These are phyloP conservation scores for Bhutanitis thaidina DNA, from an alignment of 2,888 invertebrate genomes.

Conservation along the genomic window DNA sequence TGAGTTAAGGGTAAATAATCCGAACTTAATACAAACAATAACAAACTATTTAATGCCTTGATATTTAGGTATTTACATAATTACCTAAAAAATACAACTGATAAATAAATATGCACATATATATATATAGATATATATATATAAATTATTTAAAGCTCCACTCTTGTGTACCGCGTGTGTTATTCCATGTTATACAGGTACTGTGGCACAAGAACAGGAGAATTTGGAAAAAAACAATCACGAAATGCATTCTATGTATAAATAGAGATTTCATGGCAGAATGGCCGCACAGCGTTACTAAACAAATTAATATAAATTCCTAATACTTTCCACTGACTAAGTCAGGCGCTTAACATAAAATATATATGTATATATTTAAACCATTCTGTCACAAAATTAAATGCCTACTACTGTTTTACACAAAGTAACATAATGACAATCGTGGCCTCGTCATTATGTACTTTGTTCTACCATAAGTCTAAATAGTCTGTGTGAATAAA, in stretches of 20 bases:
- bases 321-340: slow-evolving; percentile 39
- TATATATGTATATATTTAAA: slow-evolving; percentile 28
- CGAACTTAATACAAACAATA: slow-evolving; percentile 47
- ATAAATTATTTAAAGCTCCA: slow-evolving; percentile 49
- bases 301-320: slow-evolving; percentile 28
- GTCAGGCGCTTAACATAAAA: slow-evolving; percentile 33
- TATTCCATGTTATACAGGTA: slow-evolving; percentile 48
- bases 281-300: slow-evolving; percentile 40
- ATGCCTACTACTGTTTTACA: slow-evolving; percentile 48
- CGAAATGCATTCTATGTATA: slow-evolving; percentile 43
- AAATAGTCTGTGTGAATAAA: slow-evolving; percentile 20
- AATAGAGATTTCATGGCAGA: slow-evolving; percentile 48
- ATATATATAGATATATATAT: slow-evolving; percentile 38
- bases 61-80: slow-evolving; percentile 62
- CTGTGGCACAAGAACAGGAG: slow-evolving; percentile 54
- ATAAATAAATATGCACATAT: no score
- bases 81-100: slow-evolving; percentile 50
- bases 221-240: slow-evolving; percentile 44
- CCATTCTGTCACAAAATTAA: slow-evolving; percentile 65
- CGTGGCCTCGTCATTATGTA: slow-evolving; percentile 15
- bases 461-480: slow-evolving; percentile 8
- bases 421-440: slow-evolving; percentile 17
- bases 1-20: slow-evolving; percentile 38
- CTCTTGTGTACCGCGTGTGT: slow-evolving; percentile 58
- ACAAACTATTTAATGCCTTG: slow-evolving; percentile 47